These are phyloP conservation scores for Urocitellus parryii DNA, from an alignment of 2,113 vertebrate genomes.

Conservation along the genomic window DNA sequence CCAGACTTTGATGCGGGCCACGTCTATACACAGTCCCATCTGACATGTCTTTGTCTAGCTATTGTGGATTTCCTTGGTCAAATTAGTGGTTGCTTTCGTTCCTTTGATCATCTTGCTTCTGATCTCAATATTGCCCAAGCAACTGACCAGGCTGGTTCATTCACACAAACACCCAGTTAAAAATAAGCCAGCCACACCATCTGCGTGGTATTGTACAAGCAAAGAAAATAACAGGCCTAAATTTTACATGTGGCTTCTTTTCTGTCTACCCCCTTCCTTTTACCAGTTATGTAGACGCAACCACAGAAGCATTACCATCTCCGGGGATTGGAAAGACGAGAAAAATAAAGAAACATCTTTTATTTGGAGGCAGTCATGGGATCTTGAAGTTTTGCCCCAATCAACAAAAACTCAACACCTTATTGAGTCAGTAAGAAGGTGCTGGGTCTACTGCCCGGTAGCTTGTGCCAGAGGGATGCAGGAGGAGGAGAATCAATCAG, in stretches of 20 bases:
- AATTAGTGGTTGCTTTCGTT: constrained; percentile 40
- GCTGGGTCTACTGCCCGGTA: not conserved
- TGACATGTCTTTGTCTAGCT: constrained; percentile 29
- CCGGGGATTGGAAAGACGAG: rapidly evolving
- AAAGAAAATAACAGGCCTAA: constrained; percentile 33
- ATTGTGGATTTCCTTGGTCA: not conserved
- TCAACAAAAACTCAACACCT: not conserved
- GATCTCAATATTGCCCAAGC: constrained; percentile 48
- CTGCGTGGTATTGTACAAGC: constrained; percentile 8
- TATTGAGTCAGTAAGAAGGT: not conserved
- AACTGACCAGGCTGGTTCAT: constrained; percentile 56
- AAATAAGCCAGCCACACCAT: constrained; percentile 61
- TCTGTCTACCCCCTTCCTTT: not conserved
- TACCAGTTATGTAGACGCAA: not conserved
- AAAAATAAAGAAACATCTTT: not conserved
- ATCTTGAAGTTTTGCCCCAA: not conserved
- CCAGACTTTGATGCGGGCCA: not conserved
- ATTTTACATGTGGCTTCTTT: constrained; percentile 31
- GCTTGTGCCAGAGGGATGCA: not conserved
- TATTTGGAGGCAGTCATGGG: not conserved
- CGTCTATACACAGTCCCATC: not conserved
- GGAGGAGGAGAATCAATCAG: not conserved
- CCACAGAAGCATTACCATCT: not conserved
- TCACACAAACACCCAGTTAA: constrained; percentile 62
- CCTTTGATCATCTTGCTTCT: constrained; percentile 63